phyloP scores from a whole-genome alignment of 2,888 invertebrate genomes.

The Cecidostiba fungosa region DNA sequence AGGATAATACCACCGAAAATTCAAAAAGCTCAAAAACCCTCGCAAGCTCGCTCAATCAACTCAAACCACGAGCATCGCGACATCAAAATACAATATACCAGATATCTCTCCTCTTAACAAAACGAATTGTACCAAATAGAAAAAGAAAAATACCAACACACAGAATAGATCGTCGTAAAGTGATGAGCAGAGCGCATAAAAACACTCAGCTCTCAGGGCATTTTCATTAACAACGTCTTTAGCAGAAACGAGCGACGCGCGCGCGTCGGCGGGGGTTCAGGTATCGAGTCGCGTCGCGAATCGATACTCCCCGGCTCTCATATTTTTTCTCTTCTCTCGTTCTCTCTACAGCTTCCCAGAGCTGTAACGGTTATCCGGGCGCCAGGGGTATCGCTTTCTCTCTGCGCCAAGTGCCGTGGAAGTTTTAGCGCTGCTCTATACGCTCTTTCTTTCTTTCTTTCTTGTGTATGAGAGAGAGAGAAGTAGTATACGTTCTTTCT shows the following conservation, averaged over 20 bases:
- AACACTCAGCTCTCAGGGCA: slow-evolving; percentile 35
- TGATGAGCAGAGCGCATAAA: slow-evolving; percentile 29
- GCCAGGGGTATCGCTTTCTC: slow-evolving; percentile 25
- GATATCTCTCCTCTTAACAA: no score
- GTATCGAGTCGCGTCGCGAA: slow-evolving; percentile 14
- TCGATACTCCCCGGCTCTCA: slow-evolving; percentile 47
- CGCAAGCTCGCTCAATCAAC: no score
- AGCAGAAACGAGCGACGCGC: background rate
- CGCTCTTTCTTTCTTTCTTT: slow-evolving; percentile 6
- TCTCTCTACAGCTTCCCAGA: slow-evolving; percentile 1
- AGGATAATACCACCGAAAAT: no score
- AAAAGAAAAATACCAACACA: background rate
- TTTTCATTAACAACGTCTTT: slow-evolving; percentile 55
- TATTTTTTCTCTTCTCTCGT: background rate
- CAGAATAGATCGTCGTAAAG: background rate
- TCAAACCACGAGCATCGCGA: no score
- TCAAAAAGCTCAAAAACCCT: no score
- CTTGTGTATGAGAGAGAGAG: background rate
- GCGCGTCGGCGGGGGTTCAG: background rate
- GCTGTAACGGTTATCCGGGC: slow-evolving; percentile 39
- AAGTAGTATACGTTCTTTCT: background rate
- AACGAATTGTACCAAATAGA: background rate
- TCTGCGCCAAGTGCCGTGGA: background rate
- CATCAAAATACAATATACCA: no score
- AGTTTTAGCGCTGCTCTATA: slow-evolving; percentile 21